Evolutionary conservation across 2,888 invertebrate genomes (phyloP).

Genomic region (Zygothrica quintamaculata): DNA sequence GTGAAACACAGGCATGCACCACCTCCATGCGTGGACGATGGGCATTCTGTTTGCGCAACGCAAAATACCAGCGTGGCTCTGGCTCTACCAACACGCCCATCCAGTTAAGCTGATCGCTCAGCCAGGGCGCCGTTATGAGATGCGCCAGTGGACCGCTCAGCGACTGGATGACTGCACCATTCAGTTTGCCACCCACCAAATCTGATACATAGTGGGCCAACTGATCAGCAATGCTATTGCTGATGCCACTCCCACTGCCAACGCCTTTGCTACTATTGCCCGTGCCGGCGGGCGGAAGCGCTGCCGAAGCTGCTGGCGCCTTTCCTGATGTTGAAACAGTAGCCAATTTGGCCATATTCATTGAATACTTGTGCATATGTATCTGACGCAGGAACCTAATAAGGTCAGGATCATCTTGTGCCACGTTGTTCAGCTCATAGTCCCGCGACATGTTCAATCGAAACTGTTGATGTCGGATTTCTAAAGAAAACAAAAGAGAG

Average conservation of each 20-base stretch:
- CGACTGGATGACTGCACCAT: slow-evolving; percentile 90
- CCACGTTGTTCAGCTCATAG: slow-evolving; percentile 89
- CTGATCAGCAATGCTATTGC: slow-evolving; percentile 72
- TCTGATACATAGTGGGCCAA: slow-evolving; percentile 83
- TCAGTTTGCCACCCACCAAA: slow-evolving; percentile 84
- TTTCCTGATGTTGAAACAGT: slow-evolving; percentile 49
- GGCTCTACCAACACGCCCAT: slow-evolving; percentile 91
- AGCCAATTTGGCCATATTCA: slow-evolving; percentile 65
- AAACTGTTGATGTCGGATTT: slow-evolving; percentile 90
- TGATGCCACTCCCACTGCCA: slow-evolving; percentile 11
- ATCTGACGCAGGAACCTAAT: slow-evolving; percentile 91
- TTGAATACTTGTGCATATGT: slow-evolving; percentile 86
- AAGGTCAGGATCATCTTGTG: slow-evolving; percentile 90
- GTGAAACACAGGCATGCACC: slow-evolving; percentile 92
- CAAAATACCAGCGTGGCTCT: slow-evolving; percentile 90
- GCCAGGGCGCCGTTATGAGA: slow-evolving; percentile 88
- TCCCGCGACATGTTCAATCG: slow-evolving; percentile 92
- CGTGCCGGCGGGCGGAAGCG: slow-evolving; percentile 41
- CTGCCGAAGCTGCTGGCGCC: slow-evolving; percentile 37
- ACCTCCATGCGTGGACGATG: slow-evolving; percentile 87
- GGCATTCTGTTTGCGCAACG: slow-evolving; percentile 86
- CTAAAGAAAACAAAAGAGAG: slow-evolving; percentile 83
- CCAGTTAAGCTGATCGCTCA: slow-evolving; percentile 90
- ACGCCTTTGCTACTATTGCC: slow-evolving; percentile 31
- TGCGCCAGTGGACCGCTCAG: slow-evolving; percentile 87